phyloP scores from a whole-genome alignment of 2,888 invertebrate species.

The Campaea margaritaria region DNA sequence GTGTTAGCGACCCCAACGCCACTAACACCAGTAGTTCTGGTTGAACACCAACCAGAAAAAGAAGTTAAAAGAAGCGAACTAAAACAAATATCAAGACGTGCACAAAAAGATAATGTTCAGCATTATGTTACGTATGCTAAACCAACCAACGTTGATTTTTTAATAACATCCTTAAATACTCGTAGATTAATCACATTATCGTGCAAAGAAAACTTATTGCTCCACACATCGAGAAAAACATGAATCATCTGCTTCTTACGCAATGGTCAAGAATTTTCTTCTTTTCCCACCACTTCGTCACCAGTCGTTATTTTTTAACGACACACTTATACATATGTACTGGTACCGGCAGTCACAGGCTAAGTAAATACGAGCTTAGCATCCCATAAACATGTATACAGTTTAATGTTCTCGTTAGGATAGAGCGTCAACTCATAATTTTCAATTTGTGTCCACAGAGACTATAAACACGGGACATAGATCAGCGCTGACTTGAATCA shows the following conservation, averaged over 20 bases:
- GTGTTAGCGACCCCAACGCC: too few relatives aligned
- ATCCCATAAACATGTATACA: conserved; percentile 56
- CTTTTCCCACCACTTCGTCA: conserved; percentile 19
- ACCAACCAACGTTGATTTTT: too few relatives aligned
- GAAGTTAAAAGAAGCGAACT: too few relatives aligned
- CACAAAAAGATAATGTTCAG: too few relatives aligned
- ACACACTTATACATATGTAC: conserved; percentile 25
- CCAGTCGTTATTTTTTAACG: conserved; percentile 23
- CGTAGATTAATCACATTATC: too few relatives aligned
- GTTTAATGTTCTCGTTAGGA: conserved; percentile 68
- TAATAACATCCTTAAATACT: too few relatives aligned
- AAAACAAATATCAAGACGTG: too few relatives aligned
- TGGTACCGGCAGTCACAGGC: conserved; percentile 20
- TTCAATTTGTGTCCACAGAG: conserved; percentile 78
- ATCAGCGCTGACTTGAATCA: conserved; percentile 68
- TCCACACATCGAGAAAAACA: not conserved
- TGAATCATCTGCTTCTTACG: not conserved
- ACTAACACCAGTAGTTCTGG: too few relatives aligned
- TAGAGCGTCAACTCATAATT: conserved; percentile 73
- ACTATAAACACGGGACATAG: conserved; percentile 70
- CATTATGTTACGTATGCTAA: too few relatives aligned
- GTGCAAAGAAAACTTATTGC: too few relatives aligned
- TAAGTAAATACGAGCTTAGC: conserved; percentile 31
- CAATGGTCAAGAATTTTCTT: conserved; percentile 7
- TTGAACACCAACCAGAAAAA: too few relatives aligned